A percentile compares a stretch with the other conserved stretches of the same genome.
These are phyloP conservation scores for Dufourea novaeangliae DNA, from an alignment of 1,140 invertebrate species.

Conservation along the genomic window DNA sequence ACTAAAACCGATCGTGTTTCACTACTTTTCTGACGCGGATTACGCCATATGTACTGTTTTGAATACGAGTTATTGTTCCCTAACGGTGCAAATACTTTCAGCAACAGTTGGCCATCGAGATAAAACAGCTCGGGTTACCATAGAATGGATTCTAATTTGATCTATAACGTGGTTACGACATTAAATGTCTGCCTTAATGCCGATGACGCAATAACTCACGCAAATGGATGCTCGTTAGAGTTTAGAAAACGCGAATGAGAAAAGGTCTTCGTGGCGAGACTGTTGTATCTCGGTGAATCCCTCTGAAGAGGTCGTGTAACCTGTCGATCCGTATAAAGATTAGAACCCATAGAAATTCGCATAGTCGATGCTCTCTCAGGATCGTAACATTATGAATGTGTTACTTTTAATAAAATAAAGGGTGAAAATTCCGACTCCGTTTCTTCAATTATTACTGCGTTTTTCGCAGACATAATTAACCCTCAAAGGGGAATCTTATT, in stretches of 20 bases:
- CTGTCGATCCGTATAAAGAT: slow-evolving; percentile 31
- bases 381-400: neutral
- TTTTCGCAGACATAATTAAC: too few species aligned
- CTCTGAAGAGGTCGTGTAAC: slow-evolving; percentile 32
- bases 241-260: slow-evolving; percentile 33
- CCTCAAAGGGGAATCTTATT: too few species aligned
- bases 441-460: too few species aligned
- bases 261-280: slow-evolving; percentile 24
- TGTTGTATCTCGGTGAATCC: slow-evolving; percentile 11
- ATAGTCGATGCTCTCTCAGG: neutral
- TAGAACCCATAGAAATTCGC: neutral
- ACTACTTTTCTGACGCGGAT: slow-evolving; percentile 25
- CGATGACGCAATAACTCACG: slow-evolving; percentile 28
- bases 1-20: slow-evolving; percentile 41
- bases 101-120: slow-evolving; percentile 48
- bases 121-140: slow-evolving; percentile 52
- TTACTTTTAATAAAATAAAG: neutral
- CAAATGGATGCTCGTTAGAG: slow-evolving; percentile 44
- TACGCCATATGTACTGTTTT: slow-evolving; percentile 28
- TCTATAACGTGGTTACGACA: slow-evolving; percentile 54
- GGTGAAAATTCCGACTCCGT: neutral
- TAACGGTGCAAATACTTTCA: slow-evolving; percentile 40
- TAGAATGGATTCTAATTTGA: slow-evolving; percentile 52
- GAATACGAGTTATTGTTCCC: slow-evolving; percentile 54
- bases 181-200: slow-evolving; percentile 26